phyloP scores from a whole-genome alignment of 1,140 invertebrate species.

The Leucophenga varia region DNA sequence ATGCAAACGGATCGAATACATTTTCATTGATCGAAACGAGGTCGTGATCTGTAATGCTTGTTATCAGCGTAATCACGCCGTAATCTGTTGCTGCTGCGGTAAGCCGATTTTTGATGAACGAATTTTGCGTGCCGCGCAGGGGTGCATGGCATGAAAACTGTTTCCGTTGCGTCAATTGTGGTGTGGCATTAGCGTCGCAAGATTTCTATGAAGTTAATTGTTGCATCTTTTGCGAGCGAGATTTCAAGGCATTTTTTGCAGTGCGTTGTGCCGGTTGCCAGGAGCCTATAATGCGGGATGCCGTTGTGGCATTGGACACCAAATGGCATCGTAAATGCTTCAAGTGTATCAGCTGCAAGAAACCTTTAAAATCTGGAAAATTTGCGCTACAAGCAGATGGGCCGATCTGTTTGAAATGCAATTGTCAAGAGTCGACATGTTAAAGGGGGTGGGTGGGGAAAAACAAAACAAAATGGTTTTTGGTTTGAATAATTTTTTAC shows the following conservation, averaged over 20 bases:
- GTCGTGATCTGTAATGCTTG: conserved; percentile 19
- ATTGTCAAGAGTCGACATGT: neutral
- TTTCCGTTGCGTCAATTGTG: conserved; percentile 23
- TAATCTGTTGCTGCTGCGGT: conserved; percentile 13
- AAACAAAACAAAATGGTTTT: neutral
- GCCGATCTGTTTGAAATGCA: conserved; percentile 14
- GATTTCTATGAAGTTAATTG: conserved; percentile 24
- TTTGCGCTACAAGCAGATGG: conserved; percentile 14
- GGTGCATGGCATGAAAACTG: conserved; percentile 29
- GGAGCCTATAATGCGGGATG: conserved; percentile 11
- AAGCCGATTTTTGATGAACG: conserved; percentile 12
- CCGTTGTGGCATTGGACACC: conserved; percentile 20
- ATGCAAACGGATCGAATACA: too few relatives aligned
- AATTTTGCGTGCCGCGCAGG: conserved; percentile 6
- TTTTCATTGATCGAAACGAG: too few relatives aligned
- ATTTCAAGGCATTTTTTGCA: conserved; percentile 20
- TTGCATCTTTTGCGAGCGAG: conserved; percentile 25
- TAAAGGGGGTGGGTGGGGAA: neutral
- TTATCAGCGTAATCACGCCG: conserved; percentile 13
- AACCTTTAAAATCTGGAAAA: neutral
- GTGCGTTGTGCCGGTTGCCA: conserved; percentile 22
- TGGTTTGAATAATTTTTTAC: neutral
- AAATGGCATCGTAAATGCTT: conserved; percentile 23
- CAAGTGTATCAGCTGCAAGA: conserved; percentile 9
- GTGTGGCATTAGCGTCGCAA: conserved; percentile 10